Evolutionary conservation across 2,888 invertebrate genomes (phyloP).

Genomic region (Cylindroiulus punctatus): DNA sequence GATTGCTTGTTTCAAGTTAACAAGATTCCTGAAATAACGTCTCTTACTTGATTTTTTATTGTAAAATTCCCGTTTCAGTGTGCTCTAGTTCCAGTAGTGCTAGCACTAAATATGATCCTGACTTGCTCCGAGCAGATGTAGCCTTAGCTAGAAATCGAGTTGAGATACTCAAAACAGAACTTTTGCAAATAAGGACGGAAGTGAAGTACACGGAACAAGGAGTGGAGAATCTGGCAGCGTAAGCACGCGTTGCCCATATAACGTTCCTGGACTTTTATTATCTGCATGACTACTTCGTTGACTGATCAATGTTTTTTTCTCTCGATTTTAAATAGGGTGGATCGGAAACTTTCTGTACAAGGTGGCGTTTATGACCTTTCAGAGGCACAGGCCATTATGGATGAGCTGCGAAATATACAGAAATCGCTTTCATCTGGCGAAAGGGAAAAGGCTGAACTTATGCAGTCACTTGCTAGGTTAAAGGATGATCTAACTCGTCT

Average conservation of each 20-base stretch:
- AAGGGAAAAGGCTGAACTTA: slow-evolving; percentile 91
- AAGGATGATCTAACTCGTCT: slow-evolving; percentile 90
- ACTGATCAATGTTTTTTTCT: slow-evolving; percentile 47
- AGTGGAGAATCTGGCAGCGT: slow-evolving; percentile 90
- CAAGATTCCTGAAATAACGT: not conserved
- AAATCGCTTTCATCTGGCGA: slow-evolving; percentile 90
- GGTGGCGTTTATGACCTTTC: slow-evolving; percentile 89
- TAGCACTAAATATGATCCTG: slow-evolving; percentile 94
- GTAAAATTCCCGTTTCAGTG: slow-evolving; percentile 64
- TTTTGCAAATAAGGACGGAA: slow-evolving; percentile 90
- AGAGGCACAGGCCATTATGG: slow-evolving; percentile 95
- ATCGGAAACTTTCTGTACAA: slow-evolving; percentile 86
- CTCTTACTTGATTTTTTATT: slow-evolving; percentile 54
- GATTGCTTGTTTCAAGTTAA: not conserved
- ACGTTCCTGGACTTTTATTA: not conserved
- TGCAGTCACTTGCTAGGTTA: slow-evolving; percentile 91
- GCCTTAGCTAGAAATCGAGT: slow-evolving; percentile 89
- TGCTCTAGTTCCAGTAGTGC: slow-evolving; percentile 83
- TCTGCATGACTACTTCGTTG: not conserved
- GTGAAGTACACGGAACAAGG: slow-evolving; percentile 92
- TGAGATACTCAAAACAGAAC: slow-evolving; percentile 85
- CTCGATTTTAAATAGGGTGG: slow-evolving; percentile 74
- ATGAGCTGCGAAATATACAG: slow-evolving; percentile 91
- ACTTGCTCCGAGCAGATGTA: slow-evolving; percentile 90
- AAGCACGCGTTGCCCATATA: slow-evolving; percentile 66